phyloP scores from a whole-genome alignment of 2,888 invertebrate genomes.

The Hybos culiciformis region DNA sequence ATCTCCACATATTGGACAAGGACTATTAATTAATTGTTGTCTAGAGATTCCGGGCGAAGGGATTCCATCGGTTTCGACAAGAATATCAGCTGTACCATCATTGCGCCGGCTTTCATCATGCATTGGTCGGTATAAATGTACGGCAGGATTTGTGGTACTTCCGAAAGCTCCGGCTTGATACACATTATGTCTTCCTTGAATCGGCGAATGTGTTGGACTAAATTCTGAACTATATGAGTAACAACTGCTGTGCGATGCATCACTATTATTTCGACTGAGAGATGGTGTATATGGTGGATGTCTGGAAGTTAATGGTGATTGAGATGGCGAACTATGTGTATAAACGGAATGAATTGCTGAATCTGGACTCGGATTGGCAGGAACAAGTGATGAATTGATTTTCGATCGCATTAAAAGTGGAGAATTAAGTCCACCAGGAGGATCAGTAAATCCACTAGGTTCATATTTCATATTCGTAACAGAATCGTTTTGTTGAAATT shows the following conservation, averaged over 20 bases:
- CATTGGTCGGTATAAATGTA: constrained; percentile 40
- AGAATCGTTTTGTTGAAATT: constrained; percentile 23
- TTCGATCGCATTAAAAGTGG: constrained; percentile 54
- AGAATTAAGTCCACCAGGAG: constrained; percentile 38
- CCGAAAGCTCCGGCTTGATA: background rate
- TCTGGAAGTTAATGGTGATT: constrained; percentile 71
- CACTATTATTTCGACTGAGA: constrained; percentile 77
- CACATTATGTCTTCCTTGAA: constrained; percentile 49
- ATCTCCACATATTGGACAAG: constrained; percentile 90
- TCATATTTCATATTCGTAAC: constrained; percentile 34
- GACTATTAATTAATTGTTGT: constrained; percentile 82
- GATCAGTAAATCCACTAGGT: constrained; percentile 17
- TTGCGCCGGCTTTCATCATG: constrained; percentile 1
- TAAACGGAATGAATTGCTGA: constrained; percentile 83
- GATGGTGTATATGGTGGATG: constrained; percentile 72
- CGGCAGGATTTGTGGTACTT: constrained; percentile 36
- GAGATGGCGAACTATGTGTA: constrained; percentile 65
- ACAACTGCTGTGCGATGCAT: constrained; percentile 80
- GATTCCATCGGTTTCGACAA: constrained; percentile 21
- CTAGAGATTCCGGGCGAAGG: constrained; percentile 60
- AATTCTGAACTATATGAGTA: constrained; percentile 75
- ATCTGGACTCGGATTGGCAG: constrained; percentile 74
- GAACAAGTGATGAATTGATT: constrained; percentile 42
- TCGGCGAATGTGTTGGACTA: constrained; percentile 78
- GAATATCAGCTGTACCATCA: constrained; percentile 19